Evolutionary conservation across 1,140 invertebrate genomes (phyloP).

Genomic region (Lepidurus couesii): DNA sequence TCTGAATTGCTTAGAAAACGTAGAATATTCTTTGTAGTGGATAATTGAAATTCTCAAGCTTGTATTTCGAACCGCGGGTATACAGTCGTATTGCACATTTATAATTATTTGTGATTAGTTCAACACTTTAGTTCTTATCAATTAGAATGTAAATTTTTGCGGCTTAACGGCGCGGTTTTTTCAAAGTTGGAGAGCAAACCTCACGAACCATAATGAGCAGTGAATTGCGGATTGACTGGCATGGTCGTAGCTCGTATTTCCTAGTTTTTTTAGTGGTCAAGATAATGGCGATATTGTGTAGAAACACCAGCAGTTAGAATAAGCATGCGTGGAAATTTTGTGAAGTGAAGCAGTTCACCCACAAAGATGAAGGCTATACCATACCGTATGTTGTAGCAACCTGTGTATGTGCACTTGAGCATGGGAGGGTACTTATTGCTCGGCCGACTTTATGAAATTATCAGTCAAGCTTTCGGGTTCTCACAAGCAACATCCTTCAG

Average conservation of each 20-base stretch:
- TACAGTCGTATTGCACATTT: no score
- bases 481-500: not conserved
- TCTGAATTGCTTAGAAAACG: no score
- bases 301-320: not conserved
- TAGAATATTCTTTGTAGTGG: no score
- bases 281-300: not conserved
- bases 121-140: no score
- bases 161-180: not conserved
- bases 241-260: not conserved
- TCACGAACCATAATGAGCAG: not conserved
- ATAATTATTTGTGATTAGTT: no score
- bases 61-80: no score
- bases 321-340: not conserved
- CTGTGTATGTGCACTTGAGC: not conserved
- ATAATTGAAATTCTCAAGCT: no score
- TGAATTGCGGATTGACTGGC: not conserved
- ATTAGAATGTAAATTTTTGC: no score
- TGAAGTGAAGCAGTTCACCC: not conserved
- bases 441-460: not conserved
- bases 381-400: not conserved
- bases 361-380: not conserved
- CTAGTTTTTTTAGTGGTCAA: not conserved
- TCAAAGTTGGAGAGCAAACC: not conserved
- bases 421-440: conserved; percentile 15
- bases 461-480: conserved; percentile 4